Percentiles rank a stretch among this genome's conserved stretches.
phyloP scores from a whole-genome alignment of 2,888 invertebrate species.

The Catonia carolina region DNA sequence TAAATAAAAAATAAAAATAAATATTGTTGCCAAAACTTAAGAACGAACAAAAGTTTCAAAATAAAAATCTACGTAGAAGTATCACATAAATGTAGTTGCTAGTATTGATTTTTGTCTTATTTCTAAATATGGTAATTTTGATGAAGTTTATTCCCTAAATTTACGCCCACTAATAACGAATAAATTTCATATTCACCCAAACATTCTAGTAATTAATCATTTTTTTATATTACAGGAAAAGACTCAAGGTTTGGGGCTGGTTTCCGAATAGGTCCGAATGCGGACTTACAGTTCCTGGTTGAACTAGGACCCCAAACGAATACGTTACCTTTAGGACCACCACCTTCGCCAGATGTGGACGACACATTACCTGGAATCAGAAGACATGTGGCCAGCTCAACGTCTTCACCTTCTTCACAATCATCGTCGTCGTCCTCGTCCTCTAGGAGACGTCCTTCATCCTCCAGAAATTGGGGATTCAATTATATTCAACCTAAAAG shows the following conservation, averaged over 20 bases:
- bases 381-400: not conserved
- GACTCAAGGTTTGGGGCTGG: conserved; percentile 75
- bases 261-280: conserved; percentile 70
- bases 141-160: too few species aligned
- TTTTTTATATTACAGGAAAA: conserved; percentile 53
- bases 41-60: too few species aligned
- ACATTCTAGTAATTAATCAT: too few species aligned
- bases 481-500: not conserved
- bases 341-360: conserved; percentile 2
- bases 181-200: too few species aligned
- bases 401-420: not conserved
- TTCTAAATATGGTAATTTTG: too few species aligned
- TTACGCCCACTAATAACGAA: too few species aligned
- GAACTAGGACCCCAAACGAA: conserved; percentile 72
- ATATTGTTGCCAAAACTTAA: too few species aligned
- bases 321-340: conserved; percentile 51
- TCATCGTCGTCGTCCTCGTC: not conserved
- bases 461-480: not conserved
- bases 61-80: too few species aligned
- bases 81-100: too few species aligned
- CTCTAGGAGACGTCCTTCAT: not conserved
- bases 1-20: too few species aligned
- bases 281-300: conserved; percentile 67
- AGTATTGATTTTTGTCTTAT: too few species aligned
- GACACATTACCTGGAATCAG: conserved; percentile 1